Conservation (phyloP, 2,113 vertebrate genomes). For the Glaucomys volans region DNA sequence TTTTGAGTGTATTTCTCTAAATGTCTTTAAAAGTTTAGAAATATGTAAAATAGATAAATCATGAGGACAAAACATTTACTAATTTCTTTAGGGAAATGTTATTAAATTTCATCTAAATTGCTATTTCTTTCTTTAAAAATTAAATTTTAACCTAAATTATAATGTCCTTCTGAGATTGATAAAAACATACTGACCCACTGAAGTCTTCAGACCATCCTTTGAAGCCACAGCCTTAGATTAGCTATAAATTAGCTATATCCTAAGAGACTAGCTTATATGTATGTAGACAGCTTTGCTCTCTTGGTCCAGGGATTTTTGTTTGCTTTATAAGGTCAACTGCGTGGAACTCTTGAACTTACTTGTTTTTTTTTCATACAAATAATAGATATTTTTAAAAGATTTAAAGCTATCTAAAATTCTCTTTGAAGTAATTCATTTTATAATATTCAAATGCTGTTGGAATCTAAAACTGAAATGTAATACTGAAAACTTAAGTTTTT, state of each 20-base stretch:
- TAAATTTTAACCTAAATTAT: slow-evolving; percentile 49
- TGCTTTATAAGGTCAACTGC: slow-evolving; percentile 23
- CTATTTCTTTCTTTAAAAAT: slow-evolving; percentile 19
- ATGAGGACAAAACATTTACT: slow-evolving; percentile 21
- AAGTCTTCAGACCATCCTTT: slow-evolving; percentile 5
- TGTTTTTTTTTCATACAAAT: slow-evolving; percentile 1
- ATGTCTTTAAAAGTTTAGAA: slow-evolving; percentile 20
- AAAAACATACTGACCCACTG: neutral
- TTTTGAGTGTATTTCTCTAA: slow-evolving; percentile 15
- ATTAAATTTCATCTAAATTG: slow-evolving; percentile 51
- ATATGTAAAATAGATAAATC: neutral
- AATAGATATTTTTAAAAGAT: neutral
- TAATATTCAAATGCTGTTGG: neutral
- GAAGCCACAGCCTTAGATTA: neutral
- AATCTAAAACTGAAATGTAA: slow-evolving; percentile 39
- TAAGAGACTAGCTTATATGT: neutral
- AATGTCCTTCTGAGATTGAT: slow-evolving; percentile 25
- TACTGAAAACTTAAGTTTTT: slow-evolving; percentile 44
- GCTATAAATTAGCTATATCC: neutral
- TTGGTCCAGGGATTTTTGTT: neutral
- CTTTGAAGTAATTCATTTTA: slow-evolving; percentile 26
- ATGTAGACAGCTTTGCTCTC: neutral
- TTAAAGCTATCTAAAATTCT: slow-evolving; percentile 49
- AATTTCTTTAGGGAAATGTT: neutral
- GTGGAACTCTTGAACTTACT: slow-evolving; percentile 51